phyloP scores from a whole-genome alignment of 1,140 invertebrate genomes.

The Tetramorium simillimum region DNA sequence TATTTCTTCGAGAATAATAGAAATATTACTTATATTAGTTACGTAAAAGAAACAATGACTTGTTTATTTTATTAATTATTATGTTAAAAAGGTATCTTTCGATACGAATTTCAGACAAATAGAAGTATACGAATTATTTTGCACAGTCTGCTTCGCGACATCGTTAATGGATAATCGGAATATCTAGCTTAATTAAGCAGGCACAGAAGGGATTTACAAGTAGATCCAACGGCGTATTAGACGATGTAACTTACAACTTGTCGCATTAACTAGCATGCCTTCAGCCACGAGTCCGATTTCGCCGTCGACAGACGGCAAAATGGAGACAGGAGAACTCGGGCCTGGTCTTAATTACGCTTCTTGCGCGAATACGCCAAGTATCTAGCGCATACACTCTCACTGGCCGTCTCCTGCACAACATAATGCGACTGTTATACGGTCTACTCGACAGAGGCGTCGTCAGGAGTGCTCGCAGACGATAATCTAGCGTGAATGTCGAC shows the following conservation, averaged over 20 bases:
- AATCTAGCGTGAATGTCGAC: conserved; percentile 61
- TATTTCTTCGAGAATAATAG: neutral
- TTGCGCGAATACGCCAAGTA: conserved; percentile 67
- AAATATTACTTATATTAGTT: neutral
- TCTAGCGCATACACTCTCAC: conserved; percentile 12
- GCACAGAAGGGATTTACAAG: conserved; percentile 31
- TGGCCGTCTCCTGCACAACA: conserved; percentile 58
- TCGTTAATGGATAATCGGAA: conserved; percentile 33
- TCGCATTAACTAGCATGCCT: conserved; percentile 62
- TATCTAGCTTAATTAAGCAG: conserved; percentile 50
- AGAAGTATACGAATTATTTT: neutral
- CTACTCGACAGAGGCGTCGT: conserved; percentile 58
- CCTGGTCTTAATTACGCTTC: conserved; percentile 77
- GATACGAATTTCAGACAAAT: neutral
- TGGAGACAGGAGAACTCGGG: conserved; percentile 46
- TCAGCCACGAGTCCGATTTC: conserved; percentile 56
- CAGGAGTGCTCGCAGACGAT: conserved; percentile 53
- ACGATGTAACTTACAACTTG: conserved; percentile 52
- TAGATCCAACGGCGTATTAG: conserved; percentile 43
- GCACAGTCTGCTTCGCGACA: neutral
- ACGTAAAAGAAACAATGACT: neutral
- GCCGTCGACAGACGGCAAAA: conserved; percentile 60
- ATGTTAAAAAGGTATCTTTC: neutral
- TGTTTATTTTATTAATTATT: neutral
- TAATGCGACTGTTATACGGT: conserved; percentile 70